Conservation (phyloP, 2,113 vertebrate genomes). For the Anarrhichthys ocellatus region DNA sequence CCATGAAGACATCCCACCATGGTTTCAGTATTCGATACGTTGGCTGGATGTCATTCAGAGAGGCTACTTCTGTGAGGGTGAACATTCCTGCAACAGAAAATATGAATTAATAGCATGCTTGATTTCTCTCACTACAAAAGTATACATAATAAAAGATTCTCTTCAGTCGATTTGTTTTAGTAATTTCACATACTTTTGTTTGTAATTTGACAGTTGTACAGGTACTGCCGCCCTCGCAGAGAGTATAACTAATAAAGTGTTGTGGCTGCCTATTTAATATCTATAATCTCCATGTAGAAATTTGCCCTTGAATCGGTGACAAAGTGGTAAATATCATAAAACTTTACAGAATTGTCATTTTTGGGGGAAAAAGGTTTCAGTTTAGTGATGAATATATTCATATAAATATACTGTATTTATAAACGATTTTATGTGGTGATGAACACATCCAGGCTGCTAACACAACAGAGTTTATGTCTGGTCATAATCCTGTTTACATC, state of each 20-base stretch:
- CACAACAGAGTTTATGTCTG: background rate
- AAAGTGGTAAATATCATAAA: background rate
- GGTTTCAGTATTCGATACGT: constrained; percentile 98
- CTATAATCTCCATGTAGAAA: background rate
- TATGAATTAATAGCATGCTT: background rate
- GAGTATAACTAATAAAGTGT: background rate
- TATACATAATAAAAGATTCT: background rate
- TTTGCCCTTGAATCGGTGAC: background rate
- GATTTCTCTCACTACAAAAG: background rate
- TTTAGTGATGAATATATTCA: background rate
- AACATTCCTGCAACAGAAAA: constrained; percentile 94
- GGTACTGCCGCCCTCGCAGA: background rate
- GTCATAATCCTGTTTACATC: constrained; percentile 17
- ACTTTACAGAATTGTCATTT: background rate
- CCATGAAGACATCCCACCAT: constrained; percentile 99
- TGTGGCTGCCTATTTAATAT: background rate
- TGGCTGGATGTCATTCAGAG: constrained; percentile 97
- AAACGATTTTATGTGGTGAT: background rate
- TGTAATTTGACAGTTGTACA: background rate
- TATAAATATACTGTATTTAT: background rate
- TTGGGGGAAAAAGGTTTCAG: background rate
- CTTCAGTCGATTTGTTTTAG: background rate
- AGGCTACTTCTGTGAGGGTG: constrained; percentile 98
- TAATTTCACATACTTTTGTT: background rate
- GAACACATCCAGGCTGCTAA: background rate